A percentile compares a stretch with the other conserved stretches of the same genome.
Conservation (phyloP, 2,888 invertebrate species). For the Dorcus parallelipipedus region DNA sequence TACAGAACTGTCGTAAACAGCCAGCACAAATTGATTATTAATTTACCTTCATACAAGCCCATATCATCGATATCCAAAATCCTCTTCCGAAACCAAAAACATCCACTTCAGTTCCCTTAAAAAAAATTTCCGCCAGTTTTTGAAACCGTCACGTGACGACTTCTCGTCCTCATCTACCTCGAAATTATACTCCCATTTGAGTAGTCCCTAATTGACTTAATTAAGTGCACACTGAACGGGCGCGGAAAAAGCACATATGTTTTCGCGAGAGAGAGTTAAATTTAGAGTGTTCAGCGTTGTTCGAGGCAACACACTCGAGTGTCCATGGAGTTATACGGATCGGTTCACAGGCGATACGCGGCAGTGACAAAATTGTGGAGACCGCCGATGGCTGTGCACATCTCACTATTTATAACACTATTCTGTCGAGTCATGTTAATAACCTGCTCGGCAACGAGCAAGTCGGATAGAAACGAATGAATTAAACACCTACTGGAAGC, state of each 20-base stretch:
- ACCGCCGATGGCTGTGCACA: slow-evolving; percentile 1
- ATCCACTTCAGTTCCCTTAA: no score
- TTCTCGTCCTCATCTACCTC: no score
- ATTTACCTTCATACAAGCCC: slow-evolving; percentile 43
- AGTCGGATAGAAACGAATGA: slow-evolving; percentile 19
- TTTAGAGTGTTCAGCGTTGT: neutral
- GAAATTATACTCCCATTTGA: no score
- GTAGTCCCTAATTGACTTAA: no score
- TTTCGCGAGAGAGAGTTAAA: neutral
- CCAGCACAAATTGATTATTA: no score
- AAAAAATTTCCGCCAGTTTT: neutral
- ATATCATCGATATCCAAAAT: slow-evolving; percentile 30
- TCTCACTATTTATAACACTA: slow-evolving; percentile 28
- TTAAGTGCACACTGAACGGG: neutral
- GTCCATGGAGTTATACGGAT: neutral
- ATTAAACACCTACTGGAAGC: slow-evolving; percentile 17
- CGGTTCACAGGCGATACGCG: slow-evolving; percentile 9
- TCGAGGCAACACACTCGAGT: slow-evolving; percentile 2
- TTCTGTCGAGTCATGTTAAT: slow-evolving; percentile 34
- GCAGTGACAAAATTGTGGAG: neutral
- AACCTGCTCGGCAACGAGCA: slow-evolving; percentile 22
- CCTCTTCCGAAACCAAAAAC: slow-evolving; percentile 1
- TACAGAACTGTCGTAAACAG: no score
- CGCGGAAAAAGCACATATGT: slow-evolving; percentile 10
- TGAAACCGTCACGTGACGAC: neutral